Conservation (phyloP, 2,113 vertebrate genomes). For the Macrotis lagotis region DNA sequence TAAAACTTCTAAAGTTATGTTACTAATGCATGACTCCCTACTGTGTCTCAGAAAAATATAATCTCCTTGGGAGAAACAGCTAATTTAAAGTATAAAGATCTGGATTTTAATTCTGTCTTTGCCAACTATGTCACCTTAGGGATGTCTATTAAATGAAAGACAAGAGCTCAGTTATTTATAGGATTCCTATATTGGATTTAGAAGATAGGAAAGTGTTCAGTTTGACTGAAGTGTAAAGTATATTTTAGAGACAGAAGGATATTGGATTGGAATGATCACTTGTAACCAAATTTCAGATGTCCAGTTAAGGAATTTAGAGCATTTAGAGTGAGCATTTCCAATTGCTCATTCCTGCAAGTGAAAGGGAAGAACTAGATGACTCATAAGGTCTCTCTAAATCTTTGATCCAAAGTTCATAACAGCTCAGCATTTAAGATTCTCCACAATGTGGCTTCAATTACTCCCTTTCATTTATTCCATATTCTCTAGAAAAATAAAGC, state of each 20-base stretch:
- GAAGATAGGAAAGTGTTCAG: background rate
- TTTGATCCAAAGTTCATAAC: too few species aligned
- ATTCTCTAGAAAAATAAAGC: background rate
- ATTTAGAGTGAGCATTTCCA: slow-evolving; percentile 10
- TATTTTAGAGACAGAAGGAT: background rate
- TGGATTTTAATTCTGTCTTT: background rate
- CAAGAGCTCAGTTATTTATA: background rate
- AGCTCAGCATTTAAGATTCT: background rate
- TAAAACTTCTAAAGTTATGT: background rate
- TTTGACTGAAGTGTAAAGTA: background rate
- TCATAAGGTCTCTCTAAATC: background rate
- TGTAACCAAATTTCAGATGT: background rate
- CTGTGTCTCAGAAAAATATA: background rate
- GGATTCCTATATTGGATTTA: background rate
- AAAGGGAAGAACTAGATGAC: background rate
- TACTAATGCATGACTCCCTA: background rate
- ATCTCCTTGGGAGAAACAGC: background rate
- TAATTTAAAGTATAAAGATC: background rate
- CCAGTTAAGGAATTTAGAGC: slow-evolving; percentile 3
- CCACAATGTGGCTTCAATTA: background rate
- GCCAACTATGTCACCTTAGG: background rate
- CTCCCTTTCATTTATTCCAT: background rate
- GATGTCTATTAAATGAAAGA: background rate
- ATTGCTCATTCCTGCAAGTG: background rate
- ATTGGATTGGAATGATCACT: background rate